Evolutionary conservation across 2,113 vertebrate genomes (phyloP).

Genomic region (Nettapus auritus): DNA sequence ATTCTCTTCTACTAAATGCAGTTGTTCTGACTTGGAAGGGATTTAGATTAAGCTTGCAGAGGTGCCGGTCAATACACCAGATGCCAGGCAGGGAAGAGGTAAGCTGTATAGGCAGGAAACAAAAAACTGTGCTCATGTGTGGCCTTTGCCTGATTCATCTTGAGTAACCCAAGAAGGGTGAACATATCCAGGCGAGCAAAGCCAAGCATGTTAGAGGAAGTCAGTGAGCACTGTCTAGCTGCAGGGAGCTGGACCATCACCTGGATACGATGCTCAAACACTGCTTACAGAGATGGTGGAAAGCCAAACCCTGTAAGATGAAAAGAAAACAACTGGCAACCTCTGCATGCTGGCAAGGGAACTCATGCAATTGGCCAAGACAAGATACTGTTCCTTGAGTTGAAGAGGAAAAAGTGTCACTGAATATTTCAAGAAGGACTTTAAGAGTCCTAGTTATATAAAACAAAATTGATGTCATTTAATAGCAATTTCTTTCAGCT

Average conservation of each 20-base stretch:
- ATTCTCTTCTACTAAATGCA: neutral
- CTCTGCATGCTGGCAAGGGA: neutral
- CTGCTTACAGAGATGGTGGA: neutral
- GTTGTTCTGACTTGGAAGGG: neutral
- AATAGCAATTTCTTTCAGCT: neutral
- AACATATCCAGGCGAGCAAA: neutral
- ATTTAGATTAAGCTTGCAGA: neutral
- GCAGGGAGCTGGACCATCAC: neutral
- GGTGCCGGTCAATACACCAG: neutral
- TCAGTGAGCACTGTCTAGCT: neutral
- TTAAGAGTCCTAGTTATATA: neutral
- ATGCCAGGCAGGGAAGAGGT: neutral
- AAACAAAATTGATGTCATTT: conserved; percentile 33
- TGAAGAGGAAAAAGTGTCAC: neutral
- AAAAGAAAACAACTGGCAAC: neutral
- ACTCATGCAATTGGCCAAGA: neutral
- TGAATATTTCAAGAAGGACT: conserved; percentile 50
- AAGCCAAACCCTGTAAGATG: neutral
- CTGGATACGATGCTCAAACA: neutral
- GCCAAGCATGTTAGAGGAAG: conserved; percentile 15
- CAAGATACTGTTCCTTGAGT: neutral
- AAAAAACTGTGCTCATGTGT: neutral
- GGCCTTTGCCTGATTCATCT: neutral
- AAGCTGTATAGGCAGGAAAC: neutral
- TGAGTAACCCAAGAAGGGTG: neutral